phyloP scores from a whole-genome alignment of 2,797 vertebrate species.

The Notamacropus eugenii region DNA sequence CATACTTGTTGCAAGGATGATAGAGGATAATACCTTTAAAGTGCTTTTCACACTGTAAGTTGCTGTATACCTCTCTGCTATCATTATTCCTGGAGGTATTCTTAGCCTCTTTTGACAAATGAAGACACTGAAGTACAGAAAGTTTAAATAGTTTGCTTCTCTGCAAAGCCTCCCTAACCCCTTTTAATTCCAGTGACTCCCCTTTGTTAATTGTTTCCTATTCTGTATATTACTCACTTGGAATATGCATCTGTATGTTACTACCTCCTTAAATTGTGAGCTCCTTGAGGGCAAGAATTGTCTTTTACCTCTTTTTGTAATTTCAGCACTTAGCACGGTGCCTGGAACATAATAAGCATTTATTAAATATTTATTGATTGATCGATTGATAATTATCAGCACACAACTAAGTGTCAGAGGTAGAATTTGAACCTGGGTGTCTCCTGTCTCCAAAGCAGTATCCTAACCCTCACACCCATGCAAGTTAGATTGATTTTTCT shows the following conservation, averaged over 20 bases:
- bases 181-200: not conserved
- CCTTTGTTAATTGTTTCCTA: not conserved
- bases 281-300: not conserved
- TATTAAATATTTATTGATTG: not conserved
- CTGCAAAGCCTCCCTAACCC: not conserved
- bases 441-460: not conserved
- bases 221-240: not conserved
- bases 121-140: not conserved
- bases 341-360: not conserved
- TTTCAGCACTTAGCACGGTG: no score
- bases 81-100: not conserved
- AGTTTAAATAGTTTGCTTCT: not conserved
- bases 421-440: not conserved
- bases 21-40: not conserved
- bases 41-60: not conserved
- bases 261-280: not conserved
- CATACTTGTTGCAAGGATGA: not conserved
- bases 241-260: not conserved
- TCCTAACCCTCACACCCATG: not conserved
- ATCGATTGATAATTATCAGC: not conserved
- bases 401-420: not conserved
- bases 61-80: not conserved
- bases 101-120: not conserved
- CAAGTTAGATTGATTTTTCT: not conserved
- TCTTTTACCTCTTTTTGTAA: not conserved